phyloP scores from a whole-genome alignment of 2,113 vertebrate genomes.

The Pholis gunnellus region DNA sequence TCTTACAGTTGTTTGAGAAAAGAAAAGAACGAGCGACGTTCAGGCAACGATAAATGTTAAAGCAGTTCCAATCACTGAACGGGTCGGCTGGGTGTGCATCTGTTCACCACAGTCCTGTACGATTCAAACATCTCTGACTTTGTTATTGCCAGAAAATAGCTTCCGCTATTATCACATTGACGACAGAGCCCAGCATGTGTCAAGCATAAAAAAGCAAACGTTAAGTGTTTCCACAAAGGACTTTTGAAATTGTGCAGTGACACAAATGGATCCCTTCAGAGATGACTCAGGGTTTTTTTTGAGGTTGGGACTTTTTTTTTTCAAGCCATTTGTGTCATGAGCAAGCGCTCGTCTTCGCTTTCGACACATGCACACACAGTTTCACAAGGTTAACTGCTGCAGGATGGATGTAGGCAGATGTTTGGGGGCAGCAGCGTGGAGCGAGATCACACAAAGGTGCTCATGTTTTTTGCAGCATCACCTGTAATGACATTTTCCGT shows the following conservation, averaged over 20 bases:
- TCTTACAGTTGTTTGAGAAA: not conserved
- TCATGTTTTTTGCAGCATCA: constrained; percentile 25
- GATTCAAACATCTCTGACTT: not conserved
- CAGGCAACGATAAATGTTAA: not conserved
- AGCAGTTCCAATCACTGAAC: not conserved
- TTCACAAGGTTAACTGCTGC: constrained; percentile 48
- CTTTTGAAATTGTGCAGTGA: not conserved
- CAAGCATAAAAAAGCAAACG: not conserved
- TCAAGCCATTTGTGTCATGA: not conserved
- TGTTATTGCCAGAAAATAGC: not conserved
- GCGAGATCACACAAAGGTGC: constrained; percentile 17
- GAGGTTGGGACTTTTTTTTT: not conserved
- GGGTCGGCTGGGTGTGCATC: not conserved
- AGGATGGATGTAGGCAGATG: constrained; percentile 50
- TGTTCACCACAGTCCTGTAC: not conserved
- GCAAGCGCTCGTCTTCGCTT: not conserved
- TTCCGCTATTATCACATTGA: not conserved
- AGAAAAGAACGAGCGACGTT: not conserved
- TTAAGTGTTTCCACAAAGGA: not conserved
- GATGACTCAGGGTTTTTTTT: not conserved
- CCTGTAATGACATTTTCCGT: constrained; percentile 42
- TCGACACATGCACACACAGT: constrained; percentile 1
- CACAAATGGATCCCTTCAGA: constrained; percentile 18
- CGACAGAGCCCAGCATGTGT: not conserved
- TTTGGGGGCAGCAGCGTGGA: constrained; percentile 28